Conservation (phyloP, 2,888 invertebrate genomes). For the Drosophila flavopinicola region DNA sequence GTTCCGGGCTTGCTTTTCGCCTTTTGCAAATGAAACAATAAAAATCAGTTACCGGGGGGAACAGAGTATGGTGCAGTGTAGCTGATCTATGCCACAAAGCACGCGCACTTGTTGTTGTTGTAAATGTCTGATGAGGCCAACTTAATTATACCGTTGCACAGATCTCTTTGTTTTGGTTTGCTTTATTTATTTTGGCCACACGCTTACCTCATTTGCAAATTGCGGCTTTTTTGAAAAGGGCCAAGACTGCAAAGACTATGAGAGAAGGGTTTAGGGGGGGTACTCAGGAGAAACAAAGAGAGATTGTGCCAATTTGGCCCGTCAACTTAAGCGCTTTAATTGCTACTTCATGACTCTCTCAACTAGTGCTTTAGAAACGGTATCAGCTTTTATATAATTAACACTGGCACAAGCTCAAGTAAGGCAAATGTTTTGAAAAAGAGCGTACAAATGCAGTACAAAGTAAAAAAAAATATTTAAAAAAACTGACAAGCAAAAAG, state of each 20-base stretch:
- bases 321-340: slow-evolving; percentile 65
- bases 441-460: too few species aligned
- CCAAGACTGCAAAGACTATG: slow-evolving; percentile 3
- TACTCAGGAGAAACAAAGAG: slow-evolving; percentile 4
- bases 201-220: slow-evolving; percentile 72
- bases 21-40: slow-evolving; percentile 59
- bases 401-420: slow-evolving; percentile 9
- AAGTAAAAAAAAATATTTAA: too few species aligned
- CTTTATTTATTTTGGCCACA: slow-evolving; percentile 40
- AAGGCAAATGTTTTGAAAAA: slow-evolving; percentile 1
- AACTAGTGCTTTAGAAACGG: slow-evolving; percentile 30
- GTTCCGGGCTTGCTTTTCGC: slow-evolving; percentile 36
- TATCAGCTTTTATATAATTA: slow-evolving; percentile 17
- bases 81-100: slow-evolving; percentile 56
- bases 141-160: slow-evolving; percentile 74
- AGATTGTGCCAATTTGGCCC: slow-evolving; percentile 63
- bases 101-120: slow-evolving; percentile 52
- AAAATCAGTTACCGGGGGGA: slow-evolving; percentile 23
- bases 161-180: slow-evolving; percentile 61
- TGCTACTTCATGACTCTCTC: slow-evolving; percentile 38
- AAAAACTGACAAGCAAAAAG: too few species aligned
- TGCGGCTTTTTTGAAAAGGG: slow-evolving; percentile 69
- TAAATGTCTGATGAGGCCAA: slow-evolving; percentile 76
- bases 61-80: neutral
- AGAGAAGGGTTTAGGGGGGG: too few species aligned